These are phyloP conservation scores for Musca vetustissima DNA, from an alignment of 1,140 invertebrate species.

Conservation along the genomic window DNA sequence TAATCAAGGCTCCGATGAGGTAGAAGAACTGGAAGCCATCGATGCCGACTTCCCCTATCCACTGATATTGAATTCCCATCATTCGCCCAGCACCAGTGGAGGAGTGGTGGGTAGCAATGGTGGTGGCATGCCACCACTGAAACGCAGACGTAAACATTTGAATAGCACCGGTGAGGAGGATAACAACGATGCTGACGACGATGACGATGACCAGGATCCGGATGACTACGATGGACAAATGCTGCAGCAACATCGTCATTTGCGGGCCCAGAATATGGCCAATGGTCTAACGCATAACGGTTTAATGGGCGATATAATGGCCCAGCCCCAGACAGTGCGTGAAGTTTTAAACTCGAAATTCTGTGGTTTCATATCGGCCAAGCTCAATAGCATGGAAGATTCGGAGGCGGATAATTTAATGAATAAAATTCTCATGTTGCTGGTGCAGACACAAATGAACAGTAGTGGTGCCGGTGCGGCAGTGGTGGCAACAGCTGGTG, in stretches of 20 bases:
- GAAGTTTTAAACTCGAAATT: slow-evolving; percentile 52
- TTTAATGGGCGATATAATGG: slow-evolving; percentile 36
- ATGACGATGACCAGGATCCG: slow-evolving; percentile 31
- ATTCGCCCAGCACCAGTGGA: slow-evolving; percentile 30
- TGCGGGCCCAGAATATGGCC: slow-evolving; percentile 41
- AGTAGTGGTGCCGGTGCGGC: neutral
- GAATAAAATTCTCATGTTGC: slow-evolving; percentile 50
- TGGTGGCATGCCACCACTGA: slow-evolving; percentile 25
- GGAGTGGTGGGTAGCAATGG: slow-evolving; percentile 26
- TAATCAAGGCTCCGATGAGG: slow-evolving; percentile 43
- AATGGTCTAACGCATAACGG: slow-evolving; percentile 23
- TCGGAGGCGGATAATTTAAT: slow-evolving; percentile 53
- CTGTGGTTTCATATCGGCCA: slow-evolving; percentile 52
- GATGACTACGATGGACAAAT: slow-evolving; percentile 53
- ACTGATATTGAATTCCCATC: slow-evolving; percentile 48
- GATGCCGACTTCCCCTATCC: slow-evolving; percentile 53
- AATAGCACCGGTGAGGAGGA: slow-evolving; percentile 35
- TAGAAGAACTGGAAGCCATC: slow-evolving; percentile 52
- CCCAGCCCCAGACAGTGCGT: slow-evolving; percentile 49
- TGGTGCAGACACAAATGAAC: slow-evolving; percentile 45
- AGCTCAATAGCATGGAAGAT: slow-evolving; percentile 53
- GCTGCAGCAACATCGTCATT: slow-evolving; percentile 51
- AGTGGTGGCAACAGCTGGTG: no score
- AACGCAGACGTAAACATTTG: slow-evolving; percentile 41
- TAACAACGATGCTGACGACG: slow-evolving; percentile 31